Conservation (phyloP, 2,113 vertebrate species). For the Sorex araneus region DNA sequence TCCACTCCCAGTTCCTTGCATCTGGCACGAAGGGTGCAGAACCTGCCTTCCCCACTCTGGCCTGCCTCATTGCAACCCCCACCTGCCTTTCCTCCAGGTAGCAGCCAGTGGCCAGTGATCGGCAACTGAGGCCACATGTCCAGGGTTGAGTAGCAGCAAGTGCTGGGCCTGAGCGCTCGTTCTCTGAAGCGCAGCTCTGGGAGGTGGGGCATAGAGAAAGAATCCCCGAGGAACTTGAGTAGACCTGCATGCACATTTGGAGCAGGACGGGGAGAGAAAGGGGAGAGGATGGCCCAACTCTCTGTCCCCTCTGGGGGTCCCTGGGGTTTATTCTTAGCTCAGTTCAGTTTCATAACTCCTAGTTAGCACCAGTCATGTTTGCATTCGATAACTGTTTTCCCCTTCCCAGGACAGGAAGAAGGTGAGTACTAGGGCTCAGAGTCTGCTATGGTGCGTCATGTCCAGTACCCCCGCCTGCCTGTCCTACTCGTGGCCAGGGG, state of each 20-base stretch:
- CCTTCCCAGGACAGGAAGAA: neutral
- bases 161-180: neutral
- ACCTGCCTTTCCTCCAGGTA: neutral
- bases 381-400: neutral
- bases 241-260: accelerated
- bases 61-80: constrained; percentile 12
- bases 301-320: too few species aligned
- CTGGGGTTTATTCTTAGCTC: too few species aligned
- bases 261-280: neutral
- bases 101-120: neutral
- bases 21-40: neutral
- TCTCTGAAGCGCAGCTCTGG: neutral
- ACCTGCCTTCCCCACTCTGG: neutral
- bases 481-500: neutral
- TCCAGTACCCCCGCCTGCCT: neutral
- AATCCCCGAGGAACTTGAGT: neutral
- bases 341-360: too few species aligned
- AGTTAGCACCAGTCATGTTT: too few species aligned
- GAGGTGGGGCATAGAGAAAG: neutral
- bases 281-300: neutral
- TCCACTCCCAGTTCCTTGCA: constrained; percentile 26
- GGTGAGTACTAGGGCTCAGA: neutral
- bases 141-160: neutral
- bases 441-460: too few species aligned
- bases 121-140: constrained; percentile 8